A percentile compares a stretch with the other conserved stretches of the same genome.
Evolutionary conservation across 2,797 vertebrate species (phyloP).

Genomic region (Epinephelus malabaricus): DNA sequence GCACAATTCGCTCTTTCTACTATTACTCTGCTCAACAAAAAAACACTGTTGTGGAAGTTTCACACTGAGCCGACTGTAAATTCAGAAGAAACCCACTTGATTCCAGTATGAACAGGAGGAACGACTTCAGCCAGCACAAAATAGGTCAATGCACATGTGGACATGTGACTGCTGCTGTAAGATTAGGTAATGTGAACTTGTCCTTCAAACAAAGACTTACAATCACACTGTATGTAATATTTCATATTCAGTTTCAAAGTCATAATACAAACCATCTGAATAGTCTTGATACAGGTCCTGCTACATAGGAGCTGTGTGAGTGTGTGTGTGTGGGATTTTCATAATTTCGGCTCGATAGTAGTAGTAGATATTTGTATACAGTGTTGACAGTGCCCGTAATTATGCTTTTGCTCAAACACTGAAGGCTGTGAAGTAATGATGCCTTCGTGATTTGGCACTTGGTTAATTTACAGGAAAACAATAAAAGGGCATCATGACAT

Average conservation of each 20-base stretch:
- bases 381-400: background rate
- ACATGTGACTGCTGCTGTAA: background rate
- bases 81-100: background rate
- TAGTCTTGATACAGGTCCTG: background rate
- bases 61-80: background rate
- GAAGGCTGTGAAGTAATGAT: background rate
- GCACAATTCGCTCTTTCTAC: background rate
- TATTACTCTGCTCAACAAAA: background rate
- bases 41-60: background rate
- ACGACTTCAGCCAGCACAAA: background rate
- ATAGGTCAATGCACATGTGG: background rate
- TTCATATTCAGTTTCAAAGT: background rate
- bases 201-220: background rate
- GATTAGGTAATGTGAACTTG: background rate
- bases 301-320: background rate
- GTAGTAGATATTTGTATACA: background rate
- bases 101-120: background rate
- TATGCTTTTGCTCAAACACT: background rate
- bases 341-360: background rate
- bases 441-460: constrained; percentile 15
- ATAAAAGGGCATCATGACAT: background rate
- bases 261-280: background rate
- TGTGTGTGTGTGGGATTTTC: too few relatives aligned
- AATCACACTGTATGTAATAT: background rate
- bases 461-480: background rate